Base-by-base conservation (phyloP, 2,797 vertebrate genomes). In the Sebastolobus alascanus region DNA sequence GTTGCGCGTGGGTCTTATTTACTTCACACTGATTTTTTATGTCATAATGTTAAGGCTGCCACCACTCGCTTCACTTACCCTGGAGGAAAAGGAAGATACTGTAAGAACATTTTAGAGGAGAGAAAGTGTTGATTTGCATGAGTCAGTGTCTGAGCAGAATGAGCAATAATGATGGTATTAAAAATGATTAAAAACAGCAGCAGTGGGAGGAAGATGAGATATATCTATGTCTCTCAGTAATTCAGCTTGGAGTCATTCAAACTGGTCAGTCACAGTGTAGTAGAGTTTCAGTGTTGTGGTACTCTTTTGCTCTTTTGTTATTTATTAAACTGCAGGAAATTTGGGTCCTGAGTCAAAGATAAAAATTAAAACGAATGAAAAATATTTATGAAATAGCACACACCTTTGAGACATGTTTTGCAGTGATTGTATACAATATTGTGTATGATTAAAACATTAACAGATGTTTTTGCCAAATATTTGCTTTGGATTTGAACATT, bases 21-120 rank as follows among this genome's bases (percentile, higher is more conserved):
- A 90, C 86, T 80, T 38, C 81, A 68, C 43, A 3, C 67, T 56
- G 77, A 77, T 67, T 40, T 31, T 71, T 86, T 79, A 79, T 89
- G 81, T 77, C 84, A 65, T 60, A 66, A 75, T 25, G 81, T 75
- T 80, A 16, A 73, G 43, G 76, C 84, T 46, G 40, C 79, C 61
- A 55, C 75, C 54, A 16, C 74, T 82, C 75, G 20, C 79, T 66
- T 38, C 71, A 8, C 43, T 80, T 50, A 16, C 63, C 86, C 85
- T 8, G 38, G 29, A 77, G 75, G 75, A 65, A 20, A 52, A 31
- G 56, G 56, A 13, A 64, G 55, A 70, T 25, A n/a, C 22, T 73
- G 73, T 1, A 1, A 35, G 31, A 83, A 55, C 40, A 55, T 37
- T 25, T 65, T 35, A 43, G 22, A 35, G 54, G 18, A 54, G 70